Evolutionary conservation across 23 tunicate genomes (phyloP).

Genomic region (Styela clava): DNA sequence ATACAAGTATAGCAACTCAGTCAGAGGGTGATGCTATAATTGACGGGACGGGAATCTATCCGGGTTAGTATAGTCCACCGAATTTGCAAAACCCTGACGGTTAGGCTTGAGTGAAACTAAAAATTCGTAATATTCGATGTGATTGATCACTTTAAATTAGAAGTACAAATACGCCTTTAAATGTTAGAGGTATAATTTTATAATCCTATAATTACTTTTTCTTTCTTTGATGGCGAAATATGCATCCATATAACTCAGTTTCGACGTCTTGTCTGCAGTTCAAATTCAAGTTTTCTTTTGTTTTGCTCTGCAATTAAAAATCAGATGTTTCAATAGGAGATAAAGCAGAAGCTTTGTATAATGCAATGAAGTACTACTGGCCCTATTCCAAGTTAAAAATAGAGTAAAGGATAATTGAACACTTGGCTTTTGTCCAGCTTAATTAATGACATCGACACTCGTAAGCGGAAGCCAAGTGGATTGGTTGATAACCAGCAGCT

Average conservation of each 20-base stretch:
- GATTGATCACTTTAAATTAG: too few species aligned
- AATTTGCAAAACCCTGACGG: too few species aligned
- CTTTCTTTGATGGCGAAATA: constrained; percentile 10
- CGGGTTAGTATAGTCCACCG: too few species aligned
- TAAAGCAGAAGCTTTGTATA: neutral
- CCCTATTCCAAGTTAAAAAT: neutral
- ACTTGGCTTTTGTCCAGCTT: neutral
- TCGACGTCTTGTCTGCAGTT: constrained; percentile 3
- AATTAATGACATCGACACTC: neutral
- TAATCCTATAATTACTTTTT: too few species aligned
- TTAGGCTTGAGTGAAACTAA: too few species aligned
- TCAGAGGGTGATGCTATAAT: too few species aligned
- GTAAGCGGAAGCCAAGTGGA: neutral
- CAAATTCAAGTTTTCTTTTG: constrained; percentile 3
- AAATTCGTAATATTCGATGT: too few species aligned
- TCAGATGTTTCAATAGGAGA: neutral
- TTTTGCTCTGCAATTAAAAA: neutral
- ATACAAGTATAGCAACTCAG: too few species aligned
- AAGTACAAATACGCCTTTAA: too few species aligned
- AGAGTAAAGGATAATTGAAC: neutral
- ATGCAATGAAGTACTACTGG: neutral
- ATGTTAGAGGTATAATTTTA: too few species aligned
- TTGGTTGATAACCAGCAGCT: neutral
- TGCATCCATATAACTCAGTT: constrained; percentile 5
- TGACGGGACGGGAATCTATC: too few species aligned